Percentiles rank a stretch among this genome's conserved stretches.
phyloP scores from a whole-genome alignment of 2,797 vertebrate genomes.

The Selene dorsalis region DNA sequence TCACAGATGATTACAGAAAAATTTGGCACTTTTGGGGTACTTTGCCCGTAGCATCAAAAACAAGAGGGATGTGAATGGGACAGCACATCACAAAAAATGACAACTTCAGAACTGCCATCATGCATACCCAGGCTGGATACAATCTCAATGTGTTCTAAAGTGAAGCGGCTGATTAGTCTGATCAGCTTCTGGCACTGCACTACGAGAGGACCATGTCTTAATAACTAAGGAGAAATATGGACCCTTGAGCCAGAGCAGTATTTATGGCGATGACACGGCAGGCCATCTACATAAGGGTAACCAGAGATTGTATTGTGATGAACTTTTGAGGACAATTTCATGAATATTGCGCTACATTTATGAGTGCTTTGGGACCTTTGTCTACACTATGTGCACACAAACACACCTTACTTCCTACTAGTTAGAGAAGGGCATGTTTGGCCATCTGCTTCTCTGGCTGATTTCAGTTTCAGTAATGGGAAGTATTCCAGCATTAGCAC shows the following conservation, averaged over 20 bases:
- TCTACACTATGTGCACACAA: not conserved
- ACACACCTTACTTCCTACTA: conserved; percentile 24
- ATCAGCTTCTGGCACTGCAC: no score
- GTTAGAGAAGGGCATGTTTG: conserved; percentile 27
- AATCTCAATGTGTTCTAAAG: no score
- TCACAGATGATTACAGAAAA: no score
- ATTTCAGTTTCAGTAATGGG: conserved; percentile 61
- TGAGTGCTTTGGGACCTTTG: not conserved
- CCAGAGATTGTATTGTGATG: not conserved
- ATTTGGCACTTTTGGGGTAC: no score
- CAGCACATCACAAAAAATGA: no score
- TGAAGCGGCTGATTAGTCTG: no score
- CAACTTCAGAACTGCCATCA: no score
- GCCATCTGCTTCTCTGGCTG: conserved; percentile 70
- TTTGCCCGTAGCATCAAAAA: no score
- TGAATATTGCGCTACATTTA: no score
- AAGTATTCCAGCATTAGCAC: conserved; percentile 56
- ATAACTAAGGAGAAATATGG: not conserved
- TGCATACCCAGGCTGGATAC: no score
- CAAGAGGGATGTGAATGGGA: no score
- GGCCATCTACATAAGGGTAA: not conserved
- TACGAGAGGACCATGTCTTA: not conserved
- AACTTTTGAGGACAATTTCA: not conserved
- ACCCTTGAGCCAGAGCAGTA: not conserved
- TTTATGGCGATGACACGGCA: not conserved